Evolutionary conservation across 2,888 invertebrate species (phyloP).

Genomic region (Drosophila ochracea): DNA sequence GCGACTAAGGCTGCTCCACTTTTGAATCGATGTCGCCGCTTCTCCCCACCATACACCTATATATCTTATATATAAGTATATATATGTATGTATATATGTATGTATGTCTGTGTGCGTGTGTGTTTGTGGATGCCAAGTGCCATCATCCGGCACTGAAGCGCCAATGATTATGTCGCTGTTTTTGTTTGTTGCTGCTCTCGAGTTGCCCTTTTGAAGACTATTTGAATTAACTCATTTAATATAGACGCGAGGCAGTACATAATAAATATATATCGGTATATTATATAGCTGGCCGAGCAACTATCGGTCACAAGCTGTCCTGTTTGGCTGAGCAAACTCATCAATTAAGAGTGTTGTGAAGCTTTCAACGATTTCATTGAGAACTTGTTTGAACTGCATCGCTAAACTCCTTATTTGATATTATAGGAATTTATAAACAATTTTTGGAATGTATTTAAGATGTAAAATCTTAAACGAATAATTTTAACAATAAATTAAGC

Average conservation of each 20-base stretch:
- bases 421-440: neutral
- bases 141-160: conserved; percentile 74
- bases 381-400: neutral
- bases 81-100: neutral
- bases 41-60: conserved; percentile 25
- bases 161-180: conserved; percentile 70
- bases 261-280: neutral
- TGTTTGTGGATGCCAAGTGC: conserved; percentile 35
- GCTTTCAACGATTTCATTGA: neutral
- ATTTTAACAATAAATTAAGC: neutral
- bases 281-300: neutral
- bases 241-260: neutral
- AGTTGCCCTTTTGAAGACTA: neutral
- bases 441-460: neutral
- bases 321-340: neutral
- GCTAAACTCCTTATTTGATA: neutral
- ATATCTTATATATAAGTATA: neutral
- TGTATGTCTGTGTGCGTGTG: neutral
- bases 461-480: neutral
- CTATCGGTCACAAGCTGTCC: neutral
- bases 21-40: conserved; percentile 60
- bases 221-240: neutral
- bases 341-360: neutral
- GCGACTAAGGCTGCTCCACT: conserved; percentile 56
- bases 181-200: conserved; percentile 4